These are phyloP conservation scores for Diorhabda carinulata DNA, from an alignment of 1,140 invertebrate genomes.

Conservation along the genomic window DNA sequence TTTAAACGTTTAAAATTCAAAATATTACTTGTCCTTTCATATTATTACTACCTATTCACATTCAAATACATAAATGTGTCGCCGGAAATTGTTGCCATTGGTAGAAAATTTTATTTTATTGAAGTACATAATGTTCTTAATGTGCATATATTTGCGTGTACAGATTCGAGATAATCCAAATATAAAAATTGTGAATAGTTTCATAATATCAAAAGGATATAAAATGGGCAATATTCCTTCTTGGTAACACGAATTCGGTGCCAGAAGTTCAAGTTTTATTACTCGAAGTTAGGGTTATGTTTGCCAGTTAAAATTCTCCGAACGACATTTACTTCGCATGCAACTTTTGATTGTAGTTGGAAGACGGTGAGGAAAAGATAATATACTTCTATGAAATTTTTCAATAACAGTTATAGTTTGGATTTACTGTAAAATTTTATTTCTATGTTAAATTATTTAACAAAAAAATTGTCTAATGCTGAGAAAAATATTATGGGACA, in stretches of 20 bases:
- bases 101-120: constrained; percentile 4
- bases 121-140: background rate
- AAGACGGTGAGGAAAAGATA: background rate
- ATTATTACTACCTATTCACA: background rate
- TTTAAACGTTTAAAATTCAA: no score
- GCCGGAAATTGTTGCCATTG: constrained; percentile 6
- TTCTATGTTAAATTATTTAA: no score
- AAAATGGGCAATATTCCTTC: constrained; percentile 8
- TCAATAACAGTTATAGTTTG: background rate
- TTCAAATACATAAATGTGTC: constrained; percentile 1
- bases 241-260: constrained; percentile 10
- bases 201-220: constrained; percentile 9
- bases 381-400: background rate
- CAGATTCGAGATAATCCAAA: background rate
- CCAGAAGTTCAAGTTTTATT: constrained; percentile 1
- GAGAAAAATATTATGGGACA: no score
- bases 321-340: background rate
- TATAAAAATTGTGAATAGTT: constrained; percentile 5
- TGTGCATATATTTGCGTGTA: constrained; percentile 5
- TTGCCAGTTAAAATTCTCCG: background rate
- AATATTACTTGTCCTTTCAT: no score
- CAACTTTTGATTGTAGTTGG: constrained; percentile 1
- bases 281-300: background rate
- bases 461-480: no score
- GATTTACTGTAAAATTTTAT: no score